phyloP scores from a whole-genome alignment of 2,113 vertebrate genomes.

The Oreochromis aureus region DNA sequence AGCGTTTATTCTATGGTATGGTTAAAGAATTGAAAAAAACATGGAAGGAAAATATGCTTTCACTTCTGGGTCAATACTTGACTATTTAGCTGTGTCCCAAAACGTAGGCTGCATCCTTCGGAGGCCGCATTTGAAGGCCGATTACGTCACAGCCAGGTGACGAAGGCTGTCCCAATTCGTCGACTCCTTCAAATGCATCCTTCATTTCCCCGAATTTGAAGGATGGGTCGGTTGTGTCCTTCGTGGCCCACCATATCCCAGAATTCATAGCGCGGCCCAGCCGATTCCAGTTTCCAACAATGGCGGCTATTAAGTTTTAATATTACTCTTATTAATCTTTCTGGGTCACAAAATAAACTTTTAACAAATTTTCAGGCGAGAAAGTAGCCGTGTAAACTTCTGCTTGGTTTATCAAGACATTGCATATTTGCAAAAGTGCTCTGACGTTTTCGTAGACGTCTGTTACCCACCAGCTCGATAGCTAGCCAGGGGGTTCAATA shows the following conservation, averaged over 20 bases:
- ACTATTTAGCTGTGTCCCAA: background rate
- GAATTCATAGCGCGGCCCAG: fast-evolving
- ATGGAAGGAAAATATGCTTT: background rate
- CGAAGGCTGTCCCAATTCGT: background rate
- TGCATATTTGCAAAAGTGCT: no score
- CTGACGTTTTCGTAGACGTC: no score
- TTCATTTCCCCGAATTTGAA: background rate
- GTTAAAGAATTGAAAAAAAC: background rate
- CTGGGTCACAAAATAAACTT: no score
- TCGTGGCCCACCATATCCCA: background rate
- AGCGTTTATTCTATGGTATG: background rate
- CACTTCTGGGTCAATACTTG: background rate
- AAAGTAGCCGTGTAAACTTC: no score
- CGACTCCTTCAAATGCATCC: background rate
- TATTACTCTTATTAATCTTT: no score
- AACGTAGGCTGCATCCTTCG: fast-evolving
- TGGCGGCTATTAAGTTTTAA: background rate
- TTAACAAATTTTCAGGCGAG: no score
- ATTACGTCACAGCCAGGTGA: fast-evolving
- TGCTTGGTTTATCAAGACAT: no score
- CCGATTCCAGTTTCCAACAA: background rate
- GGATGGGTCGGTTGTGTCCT: background rate
- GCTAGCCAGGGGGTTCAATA: background rate
- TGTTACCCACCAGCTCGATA: no score
- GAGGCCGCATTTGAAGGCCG: background rate